Base-by-base conservation (phyloP, 2,888 invertebrate species). In the Cantharis flavilabris region DNA sequence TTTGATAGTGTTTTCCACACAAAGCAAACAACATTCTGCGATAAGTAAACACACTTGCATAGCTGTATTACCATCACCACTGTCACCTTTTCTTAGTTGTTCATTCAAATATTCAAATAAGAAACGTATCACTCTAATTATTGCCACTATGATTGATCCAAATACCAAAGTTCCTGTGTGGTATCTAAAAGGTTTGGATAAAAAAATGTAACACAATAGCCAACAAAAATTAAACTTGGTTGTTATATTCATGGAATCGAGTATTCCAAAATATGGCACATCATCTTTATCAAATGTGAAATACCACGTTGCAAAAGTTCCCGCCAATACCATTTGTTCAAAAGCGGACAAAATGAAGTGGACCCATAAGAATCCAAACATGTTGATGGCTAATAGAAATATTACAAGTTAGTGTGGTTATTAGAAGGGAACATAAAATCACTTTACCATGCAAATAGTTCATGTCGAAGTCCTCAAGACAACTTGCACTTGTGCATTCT, bases 161-260 rank as follows among this genome's bases (percentile, higher is more conserved):
- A 98, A 95, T 0, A 98, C 98, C 16, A 98, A 88, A 0, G 98
- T 97, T 2, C 98, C 98, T 81, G 96, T 87, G 87, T 97, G 96
- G 87, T 95, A 97, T 76, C 96, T 95, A 88, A 67, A 88, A 78
- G 76, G 28, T 13, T 14, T 65, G 5, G 62, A 70, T 62, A 73
- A 65, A 14, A 63, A 14, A n/a, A 69, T 49, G 28, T 69, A 30
- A 23, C 13, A 69, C 64, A 33, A 49, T 64, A 70, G 26, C 3
- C 10, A 13, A 3, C 9, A 70, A 87, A 79, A 87, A 79, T 76
- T 88, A 88, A 84, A 95, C 92, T 93, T 90, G 1, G 94, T 82
- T 0, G 94, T 94, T 85, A 96, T 92, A 62, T 90, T 91, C 69
- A 96, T 90, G 26, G 97, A 94, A 9, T 89, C 87, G 0, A 94